Percentiles rank a stretch among this genome's conserved stretches.
Evolutionary conservation across 2,888 invertebrate genomes (phyloP).

Genomic region (Muscina levida): DNA sequence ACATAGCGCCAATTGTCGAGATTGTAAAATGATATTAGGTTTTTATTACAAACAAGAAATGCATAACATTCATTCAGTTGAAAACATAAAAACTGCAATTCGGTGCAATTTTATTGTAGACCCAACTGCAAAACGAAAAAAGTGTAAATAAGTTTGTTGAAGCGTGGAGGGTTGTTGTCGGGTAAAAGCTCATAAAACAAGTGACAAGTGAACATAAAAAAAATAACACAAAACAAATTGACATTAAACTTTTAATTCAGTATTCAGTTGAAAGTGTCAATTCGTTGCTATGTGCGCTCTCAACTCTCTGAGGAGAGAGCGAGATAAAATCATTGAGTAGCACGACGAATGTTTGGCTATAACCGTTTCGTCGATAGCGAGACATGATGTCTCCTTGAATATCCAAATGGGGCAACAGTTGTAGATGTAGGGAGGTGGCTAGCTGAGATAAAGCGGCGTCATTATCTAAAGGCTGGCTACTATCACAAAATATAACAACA

Average conservation of each 20-base stretch:
- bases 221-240: neutral
- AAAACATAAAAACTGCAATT: neutral
- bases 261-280: neutral
- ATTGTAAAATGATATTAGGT: constrained; percentile 26
- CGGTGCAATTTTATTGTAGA: too few species aligned
- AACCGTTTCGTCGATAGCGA: constrained; percentile 19
- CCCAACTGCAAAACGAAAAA: too few species aligned
- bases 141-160: too few species aligned
- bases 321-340: neutral
- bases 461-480: constrained; percentile 48
- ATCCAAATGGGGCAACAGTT: constrained; percentile 7
- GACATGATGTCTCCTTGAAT: constrained; percentile 60
- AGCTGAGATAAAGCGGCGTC: too few species aligned
- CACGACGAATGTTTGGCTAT: too few species aligned
- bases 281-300: neutral
- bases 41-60: constrained; percentile 50
- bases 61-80: neutral
- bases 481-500: constrained; percentile 36
- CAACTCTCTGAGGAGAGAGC: neutral
- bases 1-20: constrained; percentile 20
- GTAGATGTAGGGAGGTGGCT: too few species aligned
- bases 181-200: neutral
- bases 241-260: constrained; percentile 32
- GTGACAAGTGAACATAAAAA: constrained; percentile 20
- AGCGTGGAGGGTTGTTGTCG: neutral